Base-by-base conservation (phyloP, 2,797 vertebrate species). In the Lophius americanus region DNA sequence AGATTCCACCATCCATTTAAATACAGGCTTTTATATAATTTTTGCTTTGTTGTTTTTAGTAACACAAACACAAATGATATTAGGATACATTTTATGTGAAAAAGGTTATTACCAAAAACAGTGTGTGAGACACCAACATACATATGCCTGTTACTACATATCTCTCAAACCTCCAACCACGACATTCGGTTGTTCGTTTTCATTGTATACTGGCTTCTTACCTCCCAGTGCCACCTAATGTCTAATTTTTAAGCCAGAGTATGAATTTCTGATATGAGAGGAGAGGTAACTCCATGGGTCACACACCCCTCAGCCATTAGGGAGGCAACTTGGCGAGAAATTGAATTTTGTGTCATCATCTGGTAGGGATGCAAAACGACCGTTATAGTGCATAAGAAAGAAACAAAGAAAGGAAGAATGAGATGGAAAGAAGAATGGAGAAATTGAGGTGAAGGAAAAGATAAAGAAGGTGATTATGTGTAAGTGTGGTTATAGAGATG, bases 341-440 rank as follows among this genome's bases (percentile, higher is more conserved):
- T 91, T 91, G 82, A 91, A 92, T 93, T 93, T 86, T 65, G 75
- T 67, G 81, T 83, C 64, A 73, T 92, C 91, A 92, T 91, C 85
- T 80, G 75, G 55, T 35, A 23, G 23, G 51, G 59, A 88, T 90
- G 86, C 82, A 91, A 91, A 92, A 75, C 50, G 62, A 68, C 82
- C 78, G 72, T 69, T 73, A 70, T 73, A 76, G 71, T 76, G 74
- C 68, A 52, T 69, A 43, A 35, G 54, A 70, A 46, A 67, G 60
- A 75, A 60, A 41, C 43, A 43, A 61, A 50, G 23, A 49, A 10
- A 49, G 14, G 32, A 9, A 49, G 50, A 35, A 36, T 11, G 32
- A 35, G 33, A 52, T 4, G 13, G 36, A 61, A 38, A 51, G 52
- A 23, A 60, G 42, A 55, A 52, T 46, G 70, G 74, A 60, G 64